Evolutionary conservation across 2,113 vertebrate genomes (phyloP), one percentile per base, ranked within the genome.

Genomic region (Atractosteus spatula): DNA sequence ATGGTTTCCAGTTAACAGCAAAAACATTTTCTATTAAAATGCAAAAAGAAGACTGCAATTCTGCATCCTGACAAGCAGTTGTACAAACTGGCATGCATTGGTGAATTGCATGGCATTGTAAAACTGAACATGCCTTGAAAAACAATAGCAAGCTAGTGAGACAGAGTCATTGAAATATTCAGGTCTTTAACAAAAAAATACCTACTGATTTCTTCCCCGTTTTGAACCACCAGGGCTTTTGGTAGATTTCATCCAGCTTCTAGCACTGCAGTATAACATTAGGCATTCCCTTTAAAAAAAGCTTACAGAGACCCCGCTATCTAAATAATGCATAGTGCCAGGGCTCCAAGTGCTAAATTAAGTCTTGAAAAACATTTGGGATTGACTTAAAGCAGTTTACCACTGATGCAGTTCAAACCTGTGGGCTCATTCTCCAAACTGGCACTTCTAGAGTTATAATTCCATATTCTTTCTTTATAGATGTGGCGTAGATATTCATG

Each of bases 341-440:
- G 41, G 62, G 62, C 62, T 64, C 41, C 41, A 12, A 41, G 62
- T 16, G n/a, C 62, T 64, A 64, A 64, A 64, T 64, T 64, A 64
- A 64, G 41, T 17, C 62, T 64, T 64, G 17, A 64, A 64, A 64
- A 10, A 13, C 62, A 41, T 17, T 7, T 12, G 17, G 17, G 17
- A 41, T 64, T 13, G 47, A 64, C 17, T 64, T 64, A 64, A 4
- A 64, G 62, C 62, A 64, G 62, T 64, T 64, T 64, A 64, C 17
- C 13, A n/a, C 61, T 14, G 61, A n/a, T 64, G 41, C 13, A 64
- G 8, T 41, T 7, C 62, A 29, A 41, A 51, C 47, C 56, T 59
- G 2, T 59, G 56, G 14, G 56, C 56, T 3, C 56, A 7, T 12
- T 13, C 13, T 12, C 14, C 11, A 59, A 12, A 14, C 12, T 13